Evolutionary conservation across 2,113 vertebrate species (phyloP).

Genomic region (Eretmochelys imbricata): DNA sequence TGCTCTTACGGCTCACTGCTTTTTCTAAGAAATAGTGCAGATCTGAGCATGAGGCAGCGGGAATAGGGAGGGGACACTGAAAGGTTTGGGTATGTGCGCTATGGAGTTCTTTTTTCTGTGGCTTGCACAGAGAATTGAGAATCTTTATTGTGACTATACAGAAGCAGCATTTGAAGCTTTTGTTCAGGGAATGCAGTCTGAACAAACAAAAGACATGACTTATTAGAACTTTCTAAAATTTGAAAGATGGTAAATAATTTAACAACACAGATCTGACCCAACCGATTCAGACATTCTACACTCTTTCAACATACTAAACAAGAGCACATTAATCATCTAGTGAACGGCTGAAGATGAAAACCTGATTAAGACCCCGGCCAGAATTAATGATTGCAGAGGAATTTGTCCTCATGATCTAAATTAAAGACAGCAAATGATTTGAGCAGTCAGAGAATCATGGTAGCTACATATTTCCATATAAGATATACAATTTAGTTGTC

Average conservation of each 20-base stretch:
- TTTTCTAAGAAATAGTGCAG: neutral
- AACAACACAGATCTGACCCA: neutral
- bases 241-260: conserved; percentile 32
- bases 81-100: neutral
- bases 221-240: neutral
- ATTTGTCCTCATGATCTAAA: conserved; percentile 60
- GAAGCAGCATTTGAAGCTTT: neutral
- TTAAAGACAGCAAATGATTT: conserved; percentile 63
- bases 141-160: neutral
- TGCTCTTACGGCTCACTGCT: neutral
- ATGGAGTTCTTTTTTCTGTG: neutral
- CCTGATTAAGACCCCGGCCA: conserved; percentile 64
- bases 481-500: neutral
- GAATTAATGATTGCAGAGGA: conserved; percentile 59
- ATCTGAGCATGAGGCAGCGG: neutral
- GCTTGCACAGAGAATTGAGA: neutral
- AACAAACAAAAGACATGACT: neutral
- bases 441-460: conserved; percentile 28
- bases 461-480: neutral
- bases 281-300: conserved; percentile 21
- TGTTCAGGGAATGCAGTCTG: neutral
- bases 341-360: conserved; percentile 62
- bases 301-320: conserved; percentile 35
- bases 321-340: conserved; percentile 60
- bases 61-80: neutral